Evolutionary conservation across 1,140 invertebrate species (phyloP).

Genomic region (Penaeus indicus): DNA sequence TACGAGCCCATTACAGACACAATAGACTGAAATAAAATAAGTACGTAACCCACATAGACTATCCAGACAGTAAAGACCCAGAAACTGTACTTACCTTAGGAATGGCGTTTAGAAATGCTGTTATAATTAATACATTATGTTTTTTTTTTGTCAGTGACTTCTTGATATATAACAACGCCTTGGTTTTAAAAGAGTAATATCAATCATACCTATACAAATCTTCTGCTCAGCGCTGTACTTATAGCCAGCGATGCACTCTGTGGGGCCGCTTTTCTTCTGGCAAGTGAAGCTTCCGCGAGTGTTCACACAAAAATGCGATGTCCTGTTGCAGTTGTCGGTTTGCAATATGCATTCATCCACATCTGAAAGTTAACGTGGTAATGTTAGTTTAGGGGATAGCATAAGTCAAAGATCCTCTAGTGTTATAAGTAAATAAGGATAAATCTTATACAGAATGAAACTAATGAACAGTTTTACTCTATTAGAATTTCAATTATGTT

Average conservation of each 20-base stretch:
- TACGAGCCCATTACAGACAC: no score
- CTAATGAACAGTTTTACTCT: neutral
- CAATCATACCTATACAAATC: slow-evolving; percentile 51
- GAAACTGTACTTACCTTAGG: no score
- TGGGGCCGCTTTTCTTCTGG: slow-evolving; percentile 61
- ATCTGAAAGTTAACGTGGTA: slow-evolving; percentile 70
- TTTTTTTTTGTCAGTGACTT: neutral
- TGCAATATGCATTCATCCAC: slow-evolving; percentile 75
- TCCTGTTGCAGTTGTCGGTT: slow-evolving; percentile 66
- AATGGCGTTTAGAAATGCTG: no score
- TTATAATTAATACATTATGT: no score
- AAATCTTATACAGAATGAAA: neutral
- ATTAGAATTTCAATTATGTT: neutral
- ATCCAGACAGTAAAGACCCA: no score
- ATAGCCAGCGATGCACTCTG: slow-evolving; percentile 53
- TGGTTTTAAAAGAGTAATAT: neutral
- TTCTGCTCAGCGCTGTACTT: slow-evolving; percentile 52
- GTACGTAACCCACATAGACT: no score
- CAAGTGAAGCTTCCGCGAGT: slow-evolving; percentile 70
- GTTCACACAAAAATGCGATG: slow-evolving; percentile 69
- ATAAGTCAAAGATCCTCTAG: neutral
- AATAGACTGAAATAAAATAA: no score
- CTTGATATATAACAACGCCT: neutral
- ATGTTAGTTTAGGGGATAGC: neutral
- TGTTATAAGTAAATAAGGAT: no score